phyloP scores from a whole-genome alignment of 2,888 invertebrate species.

The Polyommatus icarus region DNA sequence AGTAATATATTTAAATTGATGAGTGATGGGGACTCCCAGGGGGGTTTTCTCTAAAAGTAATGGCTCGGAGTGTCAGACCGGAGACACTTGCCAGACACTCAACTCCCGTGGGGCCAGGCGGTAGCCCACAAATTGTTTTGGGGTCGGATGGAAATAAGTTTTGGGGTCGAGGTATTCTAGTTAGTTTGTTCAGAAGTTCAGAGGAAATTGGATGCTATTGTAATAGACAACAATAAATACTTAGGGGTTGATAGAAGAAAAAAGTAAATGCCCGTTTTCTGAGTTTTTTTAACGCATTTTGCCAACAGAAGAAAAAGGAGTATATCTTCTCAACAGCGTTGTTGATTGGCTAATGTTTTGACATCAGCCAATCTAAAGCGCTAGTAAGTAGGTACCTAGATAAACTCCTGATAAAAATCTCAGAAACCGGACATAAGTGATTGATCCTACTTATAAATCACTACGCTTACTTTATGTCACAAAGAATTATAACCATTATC shows the following conservation, averaged over 20 bases:
- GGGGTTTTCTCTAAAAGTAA: slow-evolving; percentile 9
- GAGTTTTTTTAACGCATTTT: too few relatives aligned
- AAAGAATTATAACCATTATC: too few relatives aligned
- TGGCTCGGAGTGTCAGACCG: slow-evolving; percentile 14
- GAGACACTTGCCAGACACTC: slow-evolving; percentile 16
- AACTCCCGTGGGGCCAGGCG: not conserved
- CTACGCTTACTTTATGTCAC: too few relatives aligned
- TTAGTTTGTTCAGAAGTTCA: not conserved
- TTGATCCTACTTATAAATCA: too few relatives aligned
- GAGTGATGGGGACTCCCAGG: not conserved
- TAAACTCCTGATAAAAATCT: too few relatives aligned
- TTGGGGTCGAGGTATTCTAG: not conserved
- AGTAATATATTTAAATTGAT: not conserved
- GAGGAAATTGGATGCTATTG: not conserved
- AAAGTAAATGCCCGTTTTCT: too few relatives aligned
- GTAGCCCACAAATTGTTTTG: slow-evolving; percentile 13
- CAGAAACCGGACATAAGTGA: too few relatives aligned
- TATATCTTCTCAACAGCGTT: too few relatives aligned
- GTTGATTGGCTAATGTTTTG: too few relatives aligned
- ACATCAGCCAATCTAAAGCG: too few relatives aligned
- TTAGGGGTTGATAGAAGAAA: not conserved
- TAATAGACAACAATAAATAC: not conserved
- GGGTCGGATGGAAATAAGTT: slow-evolving; percentile 13
- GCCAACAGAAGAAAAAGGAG: too few relatives aligned
- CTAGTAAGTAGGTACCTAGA: too few relatives aligned